A percentile compares a stretch with the other conserved stretches of the same genome.
phyloP scores from a whole-genome alignment of 2,113 vertebrate genomes.

The Pica pica region DNA sequence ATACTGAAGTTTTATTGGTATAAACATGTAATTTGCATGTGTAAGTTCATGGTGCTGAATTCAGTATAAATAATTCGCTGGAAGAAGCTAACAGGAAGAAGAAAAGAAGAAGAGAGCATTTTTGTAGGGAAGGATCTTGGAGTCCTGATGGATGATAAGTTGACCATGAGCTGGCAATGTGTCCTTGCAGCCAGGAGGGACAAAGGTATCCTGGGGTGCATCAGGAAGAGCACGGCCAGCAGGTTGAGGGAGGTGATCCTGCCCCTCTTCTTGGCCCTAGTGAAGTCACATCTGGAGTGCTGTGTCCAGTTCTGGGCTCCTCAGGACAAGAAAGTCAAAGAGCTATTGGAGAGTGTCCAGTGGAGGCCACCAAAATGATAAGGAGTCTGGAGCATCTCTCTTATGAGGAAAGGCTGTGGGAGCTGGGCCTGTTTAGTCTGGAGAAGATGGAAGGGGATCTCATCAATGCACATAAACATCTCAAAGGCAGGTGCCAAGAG shows the following conservation, averaged over 20 bases:
- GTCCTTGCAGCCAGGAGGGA: neutral
- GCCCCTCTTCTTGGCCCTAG: neutral
- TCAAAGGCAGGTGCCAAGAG: neutral
- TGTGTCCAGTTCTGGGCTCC: neutral
- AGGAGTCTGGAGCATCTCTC: neutral
- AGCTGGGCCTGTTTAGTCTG: neutral
- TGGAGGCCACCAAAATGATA: no score
- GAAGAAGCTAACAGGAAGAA: neutral
- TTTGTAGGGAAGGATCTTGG: neutral
- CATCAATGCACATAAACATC: neutral
- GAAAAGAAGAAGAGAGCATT: neutral
- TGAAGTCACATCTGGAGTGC: neutral
- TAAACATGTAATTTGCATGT: neutral
- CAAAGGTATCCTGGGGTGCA: neutral
- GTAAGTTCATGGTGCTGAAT: neutral
- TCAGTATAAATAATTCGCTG: neutral
- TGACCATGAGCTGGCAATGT: neutral
- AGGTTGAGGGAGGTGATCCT: neutral
- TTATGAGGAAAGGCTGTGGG: accelerated
- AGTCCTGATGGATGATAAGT: neutral
- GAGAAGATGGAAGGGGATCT: neutral
- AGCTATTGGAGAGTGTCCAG: neutral
- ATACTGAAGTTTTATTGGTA: neutral
- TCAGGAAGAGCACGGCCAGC: neutral
- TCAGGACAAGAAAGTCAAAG: neutral